Conservation (phyloP, 1,140 invertebrate genomes). For the Doryteuthis pealeii region DNA sequence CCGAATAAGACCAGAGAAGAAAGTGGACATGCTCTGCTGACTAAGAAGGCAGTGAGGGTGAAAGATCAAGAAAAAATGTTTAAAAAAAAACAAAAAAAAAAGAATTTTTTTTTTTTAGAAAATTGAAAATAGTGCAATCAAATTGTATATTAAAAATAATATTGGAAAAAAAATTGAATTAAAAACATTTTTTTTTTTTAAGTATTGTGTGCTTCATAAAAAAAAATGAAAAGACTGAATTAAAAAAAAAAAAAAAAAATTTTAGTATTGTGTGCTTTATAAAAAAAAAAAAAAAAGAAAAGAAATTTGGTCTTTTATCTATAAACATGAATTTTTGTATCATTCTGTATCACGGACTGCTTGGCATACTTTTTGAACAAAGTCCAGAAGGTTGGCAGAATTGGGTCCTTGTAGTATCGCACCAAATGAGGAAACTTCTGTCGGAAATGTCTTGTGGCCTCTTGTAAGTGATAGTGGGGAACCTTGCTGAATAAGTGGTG, state of each 20-base stretch:
- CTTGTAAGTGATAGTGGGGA: constrained; percentile 60
- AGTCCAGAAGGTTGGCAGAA: constrained; percentile 39
- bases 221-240: not conserved
- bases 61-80: too few relatives aligned
- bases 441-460: constrained; percentile 54
- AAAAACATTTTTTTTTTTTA: not conserved
- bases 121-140: not conserved
- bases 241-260: not conserved
- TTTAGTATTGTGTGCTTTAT: not conserved
- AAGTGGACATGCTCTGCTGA: too few relatives aligned
- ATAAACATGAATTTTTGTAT: constrained; percentile 39
- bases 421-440: constrained; percentile 45
- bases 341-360: constrained; percentile 37
- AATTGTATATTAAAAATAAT: not conserved
- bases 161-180: not conserved
- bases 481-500: constrained; percentile 61
- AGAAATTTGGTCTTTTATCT: constrained; percentile 22
- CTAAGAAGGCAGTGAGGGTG: too few relatives aligned
- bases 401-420: constrained; percentile 29
- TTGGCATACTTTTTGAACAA: constrained; percentile 46
- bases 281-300: not conserved
- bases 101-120: too few relatives aligned
- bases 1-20: too few relatives aligned
- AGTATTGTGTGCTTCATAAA: not conserved
- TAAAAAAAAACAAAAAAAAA: too few relatives aligned